These are phyloP conservation scores for Chrysemys picta DNA, from an alignment of 2,113 vertebrate species.

Conservation along the genomic window DNA sequence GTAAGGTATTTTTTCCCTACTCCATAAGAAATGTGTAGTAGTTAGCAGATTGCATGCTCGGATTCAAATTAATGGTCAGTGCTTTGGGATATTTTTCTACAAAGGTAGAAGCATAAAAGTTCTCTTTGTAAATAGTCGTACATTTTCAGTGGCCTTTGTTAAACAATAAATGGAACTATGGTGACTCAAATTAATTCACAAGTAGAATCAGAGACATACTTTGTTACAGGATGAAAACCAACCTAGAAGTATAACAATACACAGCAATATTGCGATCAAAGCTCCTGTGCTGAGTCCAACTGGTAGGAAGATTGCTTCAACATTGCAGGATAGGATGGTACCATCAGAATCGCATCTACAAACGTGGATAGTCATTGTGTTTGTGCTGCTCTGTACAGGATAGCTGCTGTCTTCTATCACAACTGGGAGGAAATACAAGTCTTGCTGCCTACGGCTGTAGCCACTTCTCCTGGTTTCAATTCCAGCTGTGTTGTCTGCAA, in stretches of 20 bases:
- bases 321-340: conserved; percentile 91
- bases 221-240: conserved; percentile 60
- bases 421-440: conserved; percentile 90
- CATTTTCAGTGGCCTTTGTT: neutral
- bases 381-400: conserved; percentile 94
- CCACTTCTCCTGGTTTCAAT: conserved; percentile 89
- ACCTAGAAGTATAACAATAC: conserved; percentile 95
- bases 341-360: conserved; percentile 93
- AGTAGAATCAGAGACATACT: neutral
- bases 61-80: neutral
- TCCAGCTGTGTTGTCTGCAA: conserved; percentile 95
- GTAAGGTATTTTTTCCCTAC: neutral
- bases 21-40: neutral
- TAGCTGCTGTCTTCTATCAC: conserved; percentile 95
- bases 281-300: conserved; percentile 98
- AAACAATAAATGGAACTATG: neutral
- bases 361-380: conserved; percentile 93
- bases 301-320: conserved; percentile 95
- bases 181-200: neutral
- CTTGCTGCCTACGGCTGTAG: conserved; percentile 91
- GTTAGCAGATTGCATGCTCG: neutral
- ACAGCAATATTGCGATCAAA: conserved; percentile 94
- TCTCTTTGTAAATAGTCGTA: neutral
- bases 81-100: neutral
- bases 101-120: neutral